A percentile compares a stretch with the other conserved stretches of the same genome.
phyloP scores from a whole-genome alignment of 2,888 invertebrate species.

The Megamerina dolium region DNA sequence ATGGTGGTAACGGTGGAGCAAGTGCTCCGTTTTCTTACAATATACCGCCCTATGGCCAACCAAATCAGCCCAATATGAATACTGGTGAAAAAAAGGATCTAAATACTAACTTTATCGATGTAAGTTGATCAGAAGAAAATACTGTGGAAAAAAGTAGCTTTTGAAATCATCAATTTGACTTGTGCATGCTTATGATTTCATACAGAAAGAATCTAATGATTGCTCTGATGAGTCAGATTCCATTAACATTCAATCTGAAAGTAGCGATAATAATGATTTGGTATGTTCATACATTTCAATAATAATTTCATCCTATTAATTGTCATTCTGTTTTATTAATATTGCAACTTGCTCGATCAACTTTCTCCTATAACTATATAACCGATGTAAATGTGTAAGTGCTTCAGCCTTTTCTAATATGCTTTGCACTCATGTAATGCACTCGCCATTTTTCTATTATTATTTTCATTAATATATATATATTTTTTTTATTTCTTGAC shows the following conservation, averaged over 20 bases:
- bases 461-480: conserved; percentile 18
- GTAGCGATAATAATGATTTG: conserved; percentile 65
- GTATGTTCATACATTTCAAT: conserved; percentile 52
- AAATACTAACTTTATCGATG: conserved; percentile 54
- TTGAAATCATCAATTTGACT: no score
- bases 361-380: no score
- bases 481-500: conserved; percentile 24
- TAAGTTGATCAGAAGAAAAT: conserved; percentile 31
- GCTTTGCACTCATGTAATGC: no score
- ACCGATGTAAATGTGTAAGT: no score
- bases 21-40: conserved; percentile 54
- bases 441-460: no score
- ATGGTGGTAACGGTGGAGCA: conserved; percentile 33
- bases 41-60: conserved; percentile 35
- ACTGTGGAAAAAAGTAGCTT: no score
- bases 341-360: no score
- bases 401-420: no score
- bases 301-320: no score
- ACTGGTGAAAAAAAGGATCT: conserved; percentile 57
- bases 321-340: no score
- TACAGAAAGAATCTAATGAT: conserved; percentile 58
- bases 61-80: conserved; percentile 29
- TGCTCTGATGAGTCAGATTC: conserved; percentile 13
- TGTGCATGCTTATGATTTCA: conserved; percentile 9
- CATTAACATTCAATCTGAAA: no score